phyloP scores from a whole-genome alignment of 1,140 invertebrate species.

The Rhagoletis zephyria region DNA sequence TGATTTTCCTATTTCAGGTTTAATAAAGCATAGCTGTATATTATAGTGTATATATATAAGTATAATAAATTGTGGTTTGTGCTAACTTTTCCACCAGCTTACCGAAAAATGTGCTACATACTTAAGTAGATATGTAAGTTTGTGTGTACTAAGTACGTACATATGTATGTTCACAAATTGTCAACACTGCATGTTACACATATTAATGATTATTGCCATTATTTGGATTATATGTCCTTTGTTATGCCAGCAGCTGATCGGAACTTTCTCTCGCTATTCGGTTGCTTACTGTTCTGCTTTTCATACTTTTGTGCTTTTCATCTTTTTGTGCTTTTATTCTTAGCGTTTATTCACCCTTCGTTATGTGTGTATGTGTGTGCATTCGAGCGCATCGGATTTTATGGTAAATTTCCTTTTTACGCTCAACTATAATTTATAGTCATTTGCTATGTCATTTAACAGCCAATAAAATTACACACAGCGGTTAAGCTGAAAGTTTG shows the following conservation, averaged over 20 bases:
- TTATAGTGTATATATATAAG: no score
- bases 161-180: no score
- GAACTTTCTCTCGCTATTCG: not conserved
- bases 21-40: not conserved
- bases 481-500: no score
- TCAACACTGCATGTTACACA: not conserved
- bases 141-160: not conserved
- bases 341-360: not conserved
- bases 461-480: not conserved
- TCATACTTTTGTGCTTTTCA: not conserved
- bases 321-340: not conserved
- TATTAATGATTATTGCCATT: conserved; percentile 48
- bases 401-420: conserved; percentile 18
- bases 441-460: conserved; percentile 17
- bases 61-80: no score
- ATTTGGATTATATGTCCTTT: conserved; percentile 17
- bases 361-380: not conserved
- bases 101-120: no score
- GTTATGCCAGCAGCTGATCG: not conserved
- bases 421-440: conserved; percentile 34
- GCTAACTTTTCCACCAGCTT: no score
- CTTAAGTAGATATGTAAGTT: no score
- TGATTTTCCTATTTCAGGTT: not conserved
- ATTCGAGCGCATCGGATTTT: conserved; percentile 25
- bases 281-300: not conserved